A percentile compares a stretch with the other conserved stretches of the same genome.
Conservation (phyloP, 2,888 invertebrate genomes). For the Therioaphis trifolii region DNA sequence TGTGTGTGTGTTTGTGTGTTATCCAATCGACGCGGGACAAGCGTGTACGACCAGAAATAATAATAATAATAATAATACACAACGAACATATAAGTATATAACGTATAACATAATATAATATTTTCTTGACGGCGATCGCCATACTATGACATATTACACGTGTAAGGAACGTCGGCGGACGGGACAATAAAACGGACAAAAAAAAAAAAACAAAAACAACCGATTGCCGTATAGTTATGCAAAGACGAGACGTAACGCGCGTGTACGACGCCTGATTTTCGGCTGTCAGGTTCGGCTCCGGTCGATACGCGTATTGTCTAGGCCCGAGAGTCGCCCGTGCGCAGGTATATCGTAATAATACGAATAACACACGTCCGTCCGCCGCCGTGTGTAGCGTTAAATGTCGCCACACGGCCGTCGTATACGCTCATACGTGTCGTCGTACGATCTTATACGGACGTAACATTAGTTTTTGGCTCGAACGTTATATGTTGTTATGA, state of each 20-base stretch:
- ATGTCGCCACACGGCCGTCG: constrained; percentile 5
- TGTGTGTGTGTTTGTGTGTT: too few species aligned
- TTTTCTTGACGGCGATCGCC: too few species aligned
- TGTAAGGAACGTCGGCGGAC: not conserved
- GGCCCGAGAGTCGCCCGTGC: too few species aligned
- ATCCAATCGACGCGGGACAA: not conserved
- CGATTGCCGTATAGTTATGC: not conserved
- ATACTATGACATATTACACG: not conserved
- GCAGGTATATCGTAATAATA: not conserved
- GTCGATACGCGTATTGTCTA: not conserved
- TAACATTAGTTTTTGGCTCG: too few species aligned
- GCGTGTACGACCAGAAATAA: too few species aligned
- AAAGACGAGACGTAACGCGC: not conserved
- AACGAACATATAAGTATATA: too few species aligned
- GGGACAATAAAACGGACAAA: not conserved
- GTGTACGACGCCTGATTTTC: not conserved
- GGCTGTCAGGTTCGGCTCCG: constrained; percentile 6
- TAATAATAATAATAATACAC: too few species aligned
- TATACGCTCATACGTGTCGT: not conserved
- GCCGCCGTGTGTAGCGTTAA: not conserved
- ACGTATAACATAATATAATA: too few species aligned
- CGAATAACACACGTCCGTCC: not conserved
- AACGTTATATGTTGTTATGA: too few species aligned
- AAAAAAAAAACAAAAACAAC: not conserved
- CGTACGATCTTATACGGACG: too few species aligned